A percentile compares a stretch with the other conserved stretches of the same genome.
Evolutionary conservation across 2,888 invertebrate genomes (phyloP).

Genomic region (Entomobrya multifasciata): DNA sequence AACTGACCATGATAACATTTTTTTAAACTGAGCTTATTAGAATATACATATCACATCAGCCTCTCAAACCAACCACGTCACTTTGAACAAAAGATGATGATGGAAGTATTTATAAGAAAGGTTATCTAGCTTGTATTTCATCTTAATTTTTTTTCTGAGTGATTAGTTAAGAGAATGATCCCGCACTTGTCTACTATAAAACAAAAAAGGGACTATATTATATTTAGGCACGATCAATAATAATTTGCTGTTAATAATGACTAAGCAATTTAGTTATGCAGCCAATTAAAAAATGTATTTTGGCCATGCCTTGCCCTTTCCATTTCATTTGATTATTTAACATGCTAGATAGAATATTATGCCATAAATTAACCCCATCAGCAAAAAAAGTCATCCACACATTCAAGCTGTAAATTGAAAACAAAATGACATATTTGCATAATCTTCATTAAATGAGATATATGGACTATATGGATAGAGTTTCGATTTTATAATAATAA

Average conservation of each 20-base stretch:
- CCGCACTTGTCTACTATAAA: background rate
- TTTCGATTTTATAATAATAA: background rate
- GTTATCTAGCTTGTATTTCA: constrained; percentile 45
- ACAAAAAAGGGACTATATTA: background rate
- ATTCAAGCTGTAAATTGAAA: background rate
- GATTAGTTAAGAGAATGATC: background rate
- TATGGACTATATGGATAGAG: background rate
- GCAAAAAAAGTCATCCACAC: no score
- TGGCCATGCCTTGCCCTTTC: constrained; percentile 48
- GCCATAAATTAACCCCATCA: no score
- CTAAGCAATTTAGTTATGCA: constrained; percentile 46
- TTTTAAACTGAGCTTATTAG: constrained; percentile 53
- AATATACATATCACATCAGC: background rate
- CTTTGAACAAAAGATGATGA: no score
- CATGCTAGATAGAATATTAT: no score
- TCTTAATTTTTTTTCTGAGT: background rate
- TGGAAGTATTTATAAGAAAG: constrained; percentile 46
- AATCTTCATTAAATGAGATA: constrained; percentile 36
- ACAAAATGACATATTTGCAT: constrained; percentile 13
- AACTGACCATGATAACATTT: constrained; percentile 53
- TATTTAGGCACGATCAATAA: background rate
- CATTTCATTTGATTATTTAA: constrained; percentile 18
- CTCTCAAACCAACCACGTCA: constrained; percentile 22
- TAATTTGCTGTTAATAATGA: constrained; percentile 36
- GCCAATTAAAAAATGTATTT: constrained; percentile 35